Evolutionary conservation across 2,113 vertebrate genomes (phyloP).

Genomic region (Pantherophis guttatus): DNA sequence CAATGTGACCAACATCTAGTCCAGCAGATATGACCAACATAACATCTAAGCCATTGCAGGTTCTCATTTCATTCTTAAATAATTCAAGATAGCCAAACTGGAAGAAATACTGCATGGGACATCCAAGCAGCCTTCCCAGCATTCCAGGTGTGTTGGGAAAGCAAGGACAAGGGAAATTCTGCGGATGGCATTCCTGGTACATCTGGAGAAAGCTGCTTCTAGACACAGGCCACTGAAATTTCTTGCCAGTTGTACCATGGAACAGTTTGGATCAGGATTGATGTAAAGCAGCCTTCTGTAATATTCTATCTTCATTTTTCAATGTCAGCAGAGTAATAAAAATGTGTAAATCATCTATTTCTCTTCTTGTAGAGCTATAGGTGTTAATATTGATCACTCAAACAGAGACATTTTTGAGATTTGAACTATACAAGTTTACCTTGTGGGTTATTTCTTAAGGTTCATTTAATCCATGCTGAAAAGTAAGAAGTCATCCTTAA

Average conservation of each 20-base stretch:
- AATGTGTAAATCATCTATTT: neutral
- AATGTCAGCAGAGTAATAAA: neutral
- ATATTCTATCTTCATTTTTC: neutral
- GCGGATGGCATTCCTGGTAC: neutral
- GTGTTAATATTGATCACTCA: neutral
- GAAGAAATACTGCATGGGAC: neutral
- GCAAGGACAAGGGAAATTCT: neutral
- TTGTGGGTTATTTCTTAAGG: conserved; percentile 34
- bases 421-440: conserved; percentile 19
- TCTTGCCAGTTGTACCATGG: neutral
- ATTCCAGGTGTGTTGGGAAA: neutral
- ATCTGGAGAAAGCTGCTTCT: neutral
- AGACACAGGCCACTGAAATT: neutral
- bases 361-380: neutral
- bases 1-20: neutral
- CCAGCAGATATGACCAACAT: neutral
- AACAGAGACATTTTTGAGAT: neutral
- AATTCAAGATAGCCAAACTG: neutral
- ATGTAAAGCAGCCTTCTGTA: neutral
- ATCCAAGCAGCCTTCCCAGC: neutral
- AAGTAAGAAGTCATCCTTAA: conserved; percentile 45
- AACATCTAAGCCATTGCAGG: neutral
- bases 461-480: conserved; percentile 35
- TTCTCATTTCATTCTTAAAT: neutral
- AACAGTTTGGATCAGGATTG: neutral